Conservation (phyloP, 2,113 vertebrate genomes). For the Datnioides undecimradiatus region DNA sequence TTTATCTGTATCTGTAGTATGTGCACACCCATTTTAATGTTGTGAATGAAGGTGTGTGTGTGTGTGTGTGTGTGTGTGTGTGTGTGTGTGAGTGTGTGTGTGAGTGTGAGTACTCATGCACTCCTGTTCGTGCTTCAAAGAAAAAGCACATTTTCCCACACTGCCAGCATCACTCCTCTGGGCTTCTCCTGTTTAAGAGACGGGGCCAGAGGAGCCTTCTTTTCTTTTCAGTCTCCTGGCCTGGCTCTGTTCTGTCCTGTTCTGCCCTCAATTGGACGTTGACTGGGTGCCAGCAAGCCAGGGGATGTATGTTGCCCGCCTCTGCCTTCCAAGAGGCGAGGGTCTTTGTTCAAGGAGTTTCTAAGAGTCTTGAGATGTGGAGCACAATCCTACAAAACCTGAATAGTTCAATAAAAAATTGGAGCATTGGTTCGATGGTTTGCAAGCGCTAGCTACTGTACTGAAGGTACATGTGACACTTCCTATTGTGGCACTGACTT, state of each 20-base stretch:
- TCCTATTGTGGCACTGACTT: not conserved
- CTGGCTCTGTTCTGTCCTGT: constrained; percentile 77
- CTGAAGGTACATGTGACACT: constrained; percentile 13
- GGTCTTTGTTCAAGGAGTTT: constrained; percentile 76
- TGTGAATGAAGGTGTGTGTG: constrained; percentile 65
- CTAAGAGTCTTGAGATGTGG: constrained; percentile 79
- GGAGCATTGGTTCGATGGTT: constrained; percentile 44
- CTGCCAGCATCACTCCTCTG: constrained; percentile 83
- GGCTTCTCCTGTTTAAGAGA: constrained; percentile 79
- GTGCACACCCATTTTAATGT: constrained; percentile 43
- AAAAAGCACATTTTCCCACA: constrained; percentile 86
- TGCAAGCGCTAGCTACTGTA: constrained; percentile 36
- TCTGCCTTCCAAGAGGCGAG: constrained; percentile 79
- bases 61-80: constrained; percentile 18
- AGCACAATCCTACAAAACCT: constrained; percentile 73
- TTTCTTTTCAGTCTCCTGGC: constrained; percentile 82
- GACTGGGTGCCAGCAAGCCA: constrained; percentile 81
- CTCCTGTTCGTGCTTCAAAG: constrained; percentile 67
- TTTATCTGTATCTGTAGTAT: constrained; percentile 58
- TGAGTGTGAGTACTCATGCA: constrained; percentile 46
- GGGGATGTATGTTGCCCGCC: constrained; percentile 80
- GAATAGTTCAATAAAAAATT: constrained; percentile 57
- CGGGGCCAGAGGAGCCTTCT: constrained; percentile 76
- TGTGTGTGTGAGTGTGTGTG: constrained; percentile 34
- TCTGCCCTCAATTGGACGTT: constrained; percentile 87